Evolutionary conservation across 2,113 vertebrate genomes (phyloP).

Genomic region (Lichenostomus cassidix): DNA sequence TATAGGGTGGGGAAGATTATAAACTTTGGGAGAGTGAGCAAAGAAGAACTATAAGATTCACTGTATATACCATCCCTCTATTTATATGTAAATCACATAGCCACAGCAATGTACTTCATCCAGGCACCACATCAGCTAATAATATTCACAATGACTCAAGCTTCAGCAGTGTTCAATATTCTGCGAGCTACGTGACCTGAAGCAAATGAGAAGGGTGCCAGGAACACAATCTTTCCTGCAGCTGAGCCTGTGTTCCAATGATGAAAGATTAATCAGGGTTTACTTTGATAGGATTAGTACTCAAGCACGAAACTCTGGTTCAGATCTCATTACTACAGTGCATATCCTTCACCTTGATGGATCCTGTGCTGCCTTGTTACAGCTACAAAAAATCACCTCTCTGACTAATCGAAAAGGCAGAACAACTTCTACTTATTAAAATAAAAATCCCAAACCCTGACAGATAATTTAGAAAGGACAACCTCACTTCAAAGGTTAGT

Average conservation of each 20-base stretch:
- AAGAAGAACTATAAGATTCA: slow-evolving; percentile 21
- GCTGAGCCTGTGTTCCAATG: not conserved
- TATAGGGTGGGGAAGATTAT: not conserved
- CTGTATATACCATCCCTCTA: not conserved
- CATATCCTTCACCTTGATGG: slow-evolving; percentile 50
- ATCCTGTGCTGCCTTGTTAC: not conserved
- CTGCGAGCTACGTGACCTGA: slow-evolving; percentile 48
- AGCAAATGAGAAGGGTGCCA: slow-evolving; percentile 66
- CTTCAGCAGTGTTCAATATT: slow-evolving; percentile 42
- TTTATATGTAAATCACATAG: slow-evolving; percentile 62
- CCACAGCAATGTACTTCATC: slow-evolving; percentile 18
- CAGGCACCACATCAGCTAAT: slow-evolving; percentile 31
- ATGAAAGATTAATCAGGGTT: slow-evolving; percentile 70
- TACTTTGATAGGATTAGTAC: slow-evolving; percentile 71
- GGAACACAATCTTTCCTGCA: slow-evolving; percentile 57
- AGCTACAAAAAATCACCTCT: not conserved
- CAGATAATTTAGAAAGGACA: not conserved
- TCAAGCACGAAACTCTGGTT: slow-evolving; percentile 55
- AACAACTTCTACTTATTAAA: not conserved
- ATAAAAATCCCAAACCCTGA: not conserved
- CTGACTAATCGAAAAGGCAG: slow-evolving; percentile 13
- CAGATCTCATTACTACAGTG: slow-evolving; percentile 53
- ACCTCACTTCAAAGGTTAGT: not conserved
- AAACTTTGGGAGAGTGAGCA: not conserved
- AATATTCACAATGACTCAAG: slow-evolving; percentile 25